Evolutionary conservation across 2,888 invertebrate genomes (phyloP), one percentile per base, ranked within the genome.

Genomic region (Cheilosia soror): DNA sequence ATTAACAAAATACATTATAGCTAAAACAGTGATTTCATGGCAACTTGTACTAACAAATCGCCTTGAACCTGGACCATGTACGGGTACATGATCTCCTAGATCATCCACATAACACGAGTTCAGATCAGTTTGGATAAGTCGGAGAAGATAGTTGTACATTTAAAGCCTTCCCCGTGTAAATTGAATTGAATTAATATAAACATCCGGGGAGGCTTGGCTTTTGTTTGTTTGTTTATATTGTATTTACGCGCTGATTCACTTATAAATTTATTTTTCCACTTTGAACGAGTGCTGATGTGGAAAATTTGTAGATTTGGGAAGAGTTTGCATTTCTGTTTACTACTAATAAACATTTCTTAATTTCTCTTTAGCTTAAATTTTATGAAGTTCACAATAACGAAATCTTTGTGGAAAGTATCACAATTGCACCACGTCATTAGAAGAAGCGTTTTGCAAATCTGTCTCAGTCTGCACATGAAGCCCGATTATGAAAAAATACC

Each of bases 141-240:
- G 47, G 20, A 20, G 55, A 25, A 6, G n/a, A 13, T 40, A 2
- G 27, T 55, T 49, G 47, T 37, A 44, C 53, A 44, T 33, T 37
- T 25, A n/a, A 13, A 44, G 4, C 15, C 15, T 9, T 37, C 25
- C 1, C 15, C 25, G 33, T 47, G 42, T 31, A 13, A 44, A 42
- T 53, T 40, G 15, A 37, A 47, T 47, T 49, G 13, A 75, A 29
- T 47, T n/a, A 33, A 33, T 60, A 33, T 53, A 76, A 60, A 76
- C 33, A 76, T 76, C 76, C 68, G 68, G 27, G n/a, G 76, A 60
- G 76, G 76, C 76, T 66, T 51, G 66, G 31, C 51, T 40, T 27
- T 33, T 73, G 44, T 73, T 76, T 68, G 58, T 44, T 75, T 75
- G 49, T 13, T 47, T 47, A 6, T 27, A 25, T 4, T 7, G 0